These are phyloP conservation scores for Plutomurus gul DNA, from an alignment of 1,140 invertebrate genomes.

Conservation along the genomic window DNA sequence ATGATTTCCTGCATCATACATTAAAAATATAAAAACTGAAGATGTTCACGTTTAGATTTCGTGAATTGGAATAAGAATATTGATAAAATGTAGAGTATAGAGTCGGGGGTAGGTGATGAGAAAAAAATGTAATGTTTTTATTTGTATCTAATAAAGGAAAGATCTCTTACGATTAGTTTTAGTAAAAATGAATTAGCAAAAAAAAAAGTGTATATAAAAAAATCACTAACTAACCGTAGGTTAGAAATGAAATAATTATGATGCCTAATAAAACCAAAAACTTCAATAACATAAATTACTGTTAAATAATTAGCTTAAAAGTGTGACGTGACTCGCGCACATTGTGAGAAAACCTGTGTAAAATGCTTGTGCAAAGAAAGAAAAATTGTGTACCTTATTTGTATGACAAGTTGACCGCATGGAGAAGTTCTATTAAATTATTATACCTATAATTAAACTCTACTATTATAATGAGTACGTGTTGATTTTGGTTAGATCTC, in stretches of 20 bases:
- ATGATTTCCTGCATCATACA: no score
- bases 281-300: background rate
- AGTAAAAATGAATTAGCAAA: no score
- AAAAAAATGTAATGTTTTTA: no score
- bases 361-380: slow-evolving; percentile 1
- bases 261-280: no score
- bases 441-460: background rate
- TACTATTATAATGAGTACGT: background rate
- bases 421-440: background rate
- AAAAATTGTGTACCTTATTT: slow-evolving; percentile 28
- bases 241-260: no score
- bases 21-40: no score
- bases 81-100: no score
- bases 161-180: background rate
- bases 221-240: no score
- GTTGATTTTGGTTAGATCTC: background rate
- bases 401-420: slow-evolving; percentile 22
- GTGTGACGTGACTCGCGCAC: background rate
- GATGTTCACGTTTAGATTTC: background rate
- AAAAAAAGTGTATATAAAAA: background rate
- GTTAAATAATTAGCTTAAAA: slow-evolving; percentile 6
- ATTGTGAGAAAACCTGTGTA: background rate
- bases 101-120: no score
- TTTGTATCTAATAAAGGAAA: background rate
- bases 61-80: no score